Evolutionary conservation across 2,797 vertebrate genomes (phyloP).

Genomic region (Danio aesculapii): DNA sequence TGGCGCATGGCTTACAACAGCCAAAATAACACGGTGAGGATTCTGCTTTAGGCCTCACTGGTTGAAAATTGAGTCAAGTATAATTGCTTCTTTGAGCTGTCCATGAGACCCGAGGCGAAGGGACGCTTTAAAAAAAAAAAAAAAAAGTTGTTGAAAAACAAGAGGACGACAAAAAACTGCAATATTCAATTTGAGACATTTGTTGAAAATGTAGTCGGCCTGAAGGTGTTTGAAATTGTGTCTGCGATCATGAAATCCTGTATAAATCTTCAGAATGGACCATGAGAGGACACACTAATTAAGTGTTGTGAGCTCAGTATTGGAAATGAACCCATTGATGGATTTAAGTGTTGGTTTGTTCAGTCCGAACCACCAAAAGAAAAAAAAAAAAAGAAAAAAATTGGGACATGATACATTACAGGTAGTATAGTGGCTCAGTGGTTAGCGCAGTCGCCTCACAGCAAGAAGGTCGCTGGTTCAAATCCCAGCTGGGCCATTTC

Average conservation of each 20-base stretch:
- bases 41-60: slow-evolving; percentile 33
- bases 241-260: slow-evolving; percentile 23
- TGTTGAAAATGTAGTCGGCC: slow-evolving; percentile 28
- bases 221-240: slow-evolving; percentile 21
- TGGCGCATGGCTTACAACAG: slow-evolving; percentile 50
- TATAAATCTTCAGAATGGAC: slow-evolving; percentile 22
- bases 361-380: too few species aligned
- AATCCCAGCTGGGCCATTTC: too few species aligned
- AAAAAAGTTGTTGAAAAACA: slow-evolving; percentile 40
- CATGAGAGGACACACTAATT: slow-evolving; percentile 26
- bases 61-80: slow-evolving; percentile 43
- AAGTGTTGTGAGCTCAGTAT: slow-evolving; percentile 14
- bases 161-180: slow-evolving; percentile 15
- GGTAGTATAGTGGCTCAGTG: too few species aligned
- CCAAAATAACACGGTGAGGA: slow-evolving; percentile 33
- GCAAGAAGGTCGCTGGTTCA: too few species aligned
- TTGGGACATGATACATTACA: too few species aligned
- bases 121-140: too few species aligned
- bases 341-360: not conserved
- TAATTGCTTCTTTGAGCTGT: slow-evolving; percentile 51
- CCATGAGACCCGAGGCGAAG: slow-evolving; percentile 16
- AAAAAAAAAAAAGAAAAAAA: too few species aligned
- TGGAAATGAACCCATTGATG: not conserved
- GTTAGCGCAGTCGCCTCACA: too few species aligned
- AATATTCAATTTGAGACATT: slow-evolving; percentile 31